Conservation (phyloP, 1,140 invertebrate genomes). For the Euura lappo region DNA sequence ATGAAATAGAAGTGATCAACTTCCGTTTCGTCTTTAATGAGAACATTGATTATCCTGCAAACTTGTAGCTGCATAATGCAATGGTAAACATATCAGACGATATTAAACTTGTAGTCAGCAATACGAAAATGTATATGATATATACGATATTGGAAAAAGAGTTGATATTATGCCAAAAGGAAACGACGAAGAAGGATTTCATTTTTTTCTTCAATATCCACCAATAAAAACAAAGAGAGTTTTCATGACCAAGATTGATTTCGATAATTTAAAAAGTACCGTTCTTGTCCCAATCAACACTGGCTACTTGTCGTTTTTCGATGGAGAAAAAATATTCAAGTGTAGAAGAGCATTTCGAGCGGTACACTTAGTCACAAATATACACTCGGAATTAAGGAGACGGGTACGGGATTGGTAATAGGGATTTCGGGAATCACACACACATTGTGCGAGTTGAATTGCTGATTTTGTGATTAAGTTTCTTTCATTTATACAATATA, state of each 20-base stretch:
- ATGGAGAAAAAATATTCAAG: not conserved
- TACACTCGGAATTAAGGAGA: slow-evolving; percentile 15
- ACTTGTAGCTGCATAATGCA: not conserved
- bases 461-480: slow-evolving; percentile 36
- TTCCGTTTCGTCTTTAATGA: slow-evolving; percentile 12
- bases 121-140: too few species aligned
- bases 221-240: not conserved
- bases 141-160: too few species aligned
- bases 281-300: not conserved
- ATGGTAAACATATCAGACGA: not conserved
- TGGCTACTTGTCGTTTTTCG: not conserved
- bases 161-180: too few species aligned
- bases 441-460: slow-evolving; percentile 37
- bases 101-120: too few species aligned
- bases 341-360: slow-evolving; percentile 9
- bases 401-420: slow-evolving; percentile 11
- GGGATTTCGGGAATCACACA: slow-evolving; percentile 35
- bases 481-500: slow-evolving; percentile 57
- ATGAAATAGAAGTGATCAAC: not conserved
- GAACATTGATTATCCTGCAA: not conserved
- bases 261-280: not conserved
- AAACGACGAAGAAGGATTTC: too few species aligned
- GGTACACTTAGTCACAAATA: not conserved
- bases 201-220: not conserved
- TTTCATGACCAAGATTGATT: not conserved